These are phyloP conservation scores for Triplophysa siluroides DNA, from an alignment of 2,113 vertebrate genomes.

Conservation along the genomic window DNA sequence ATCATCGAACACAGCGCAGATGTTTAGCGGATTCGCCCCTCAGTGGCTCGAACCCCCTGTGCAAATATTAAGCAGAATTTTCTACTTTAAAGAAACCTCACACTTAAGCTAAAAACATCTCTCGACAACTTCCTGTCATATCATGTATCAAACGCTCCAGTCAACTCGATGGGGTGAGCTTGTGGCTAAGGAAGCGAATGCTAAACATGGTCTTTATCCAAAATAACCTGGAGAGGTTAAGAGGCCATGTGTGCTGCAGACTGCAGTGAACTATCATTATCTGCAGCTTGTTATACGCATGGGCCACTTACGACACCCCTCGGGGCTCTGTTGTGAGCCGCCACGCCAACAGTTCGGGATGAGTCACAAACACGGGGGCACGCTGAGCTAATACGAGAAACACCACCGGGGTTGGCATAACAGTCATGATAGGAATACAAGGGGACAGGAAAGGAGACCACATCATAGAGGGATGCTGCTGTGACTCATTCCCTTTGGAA, in stretches of 20 bases:
- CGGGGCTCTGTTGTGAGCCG: constrained; percentile 19
- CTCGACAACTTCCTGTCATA: constrained; percentile 15
- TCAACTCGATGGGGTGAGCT: neutral
- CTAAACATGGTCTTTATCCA: constrained; percentile 52
- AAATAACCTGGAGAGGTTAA: constrained; percentile 52
- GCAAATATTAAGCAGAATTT: neutral
- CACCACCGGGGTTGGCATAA: constrained; percentile 5
- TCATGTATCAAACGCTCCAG: neutral
- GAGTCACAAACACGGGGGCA: constrained; percentile 56
- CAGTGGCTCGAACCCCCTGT: neutral
- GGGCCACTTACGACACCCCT: constrained; percentile 34
- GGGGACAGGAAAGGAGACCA: constrained; percentile 52
- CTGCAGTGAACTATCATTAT: constrained; percentile 59
- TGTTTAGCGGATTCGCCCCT: too few relatives aligned
- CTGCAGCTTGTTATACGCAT: constrained; percentile 55
- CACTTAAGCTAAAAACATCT: constrained; percentile 1
- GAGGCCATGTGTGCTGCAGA: constrained; percentile 64
- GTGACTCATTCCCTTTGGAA: constrained; percentile 57
- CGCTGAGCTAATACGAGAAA: constrained; percentile 21
- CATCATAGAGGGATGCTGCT: constrained; percentile 52
- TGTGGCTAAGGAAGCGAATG: constrained; percentile 21
- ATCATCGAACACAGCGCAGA: neutral
- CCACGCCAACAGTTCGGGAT: constrained; percentile 39
- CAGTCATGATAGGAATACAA: constrained; percentile 44
- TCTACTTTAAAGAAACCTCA: neutral